These are phyloP conservation scores for Sebastes oblongus DNA, from an alignment of 2,797 vertebrate genomes.

Conservation along the genomic window DNA sequence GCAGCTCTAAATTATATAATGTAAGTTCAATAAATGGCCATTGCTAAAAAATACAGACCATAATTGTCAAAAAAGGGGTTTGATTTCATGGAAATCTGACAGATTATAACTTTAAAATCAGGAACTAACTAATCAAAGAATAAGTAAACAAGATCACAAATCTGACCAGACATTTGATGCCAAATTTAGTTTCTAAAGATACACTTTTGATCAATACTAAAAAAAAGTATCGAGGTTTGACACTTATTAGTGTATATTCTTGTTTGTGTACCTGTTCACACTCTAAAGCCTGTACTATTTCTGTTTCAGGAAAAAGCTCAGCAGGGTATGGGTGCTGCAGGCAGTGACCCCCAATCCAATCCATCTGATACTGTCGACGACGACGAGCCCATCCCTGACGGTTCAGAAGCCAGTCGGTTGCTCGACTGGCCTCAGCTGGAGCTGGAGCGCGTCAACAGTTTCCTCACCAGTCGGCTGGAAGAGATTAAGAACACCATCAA, in stretches of 20 bases:
- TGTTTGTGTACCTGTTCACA: background rate
- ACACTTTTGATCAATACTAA: background rate
- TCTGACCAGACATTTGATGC: background rate
- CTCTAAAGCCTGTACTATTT: background rate
- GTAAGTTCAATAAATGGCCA: background rate
- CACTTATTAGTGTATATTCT: background rate
- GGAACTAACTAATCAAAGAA: background rate
- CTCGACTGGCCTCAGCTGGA: constrained; percentile 96
- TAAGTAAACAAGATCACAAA: background rate
- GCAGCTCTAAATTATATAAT: background rate
- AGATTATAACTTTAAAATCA: background rate
- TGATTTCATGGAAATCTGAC: background rate
- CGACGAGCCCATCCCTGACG: constrained; percentile 73
- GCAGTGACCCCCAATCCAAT: constrained; percentile 70
- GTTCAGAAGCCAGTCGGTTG: constrained; percentile 81
- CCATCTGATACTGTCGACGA: constrained; percentile 71
- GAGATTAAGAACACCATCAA: constrained; percentile 99
- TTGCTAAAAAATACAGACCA: background rate
- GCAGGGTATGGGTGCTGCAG: constrained; percentile 71
- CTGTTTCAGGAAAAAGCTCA: constrained; percentile 90
- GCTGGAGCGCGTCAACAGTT: constrained; percentile 96
- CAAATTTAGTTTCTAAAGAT: background rate
- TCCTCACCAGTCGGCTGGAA: constrained; percentile 95
- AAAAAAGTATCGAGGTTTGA: background rate
- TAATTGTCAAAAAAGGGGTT: background rate